Evolutionary conservation across 2,113 vertebrate genomes (phyloP).

Genomic region (Taxidea taxus): DNA sequence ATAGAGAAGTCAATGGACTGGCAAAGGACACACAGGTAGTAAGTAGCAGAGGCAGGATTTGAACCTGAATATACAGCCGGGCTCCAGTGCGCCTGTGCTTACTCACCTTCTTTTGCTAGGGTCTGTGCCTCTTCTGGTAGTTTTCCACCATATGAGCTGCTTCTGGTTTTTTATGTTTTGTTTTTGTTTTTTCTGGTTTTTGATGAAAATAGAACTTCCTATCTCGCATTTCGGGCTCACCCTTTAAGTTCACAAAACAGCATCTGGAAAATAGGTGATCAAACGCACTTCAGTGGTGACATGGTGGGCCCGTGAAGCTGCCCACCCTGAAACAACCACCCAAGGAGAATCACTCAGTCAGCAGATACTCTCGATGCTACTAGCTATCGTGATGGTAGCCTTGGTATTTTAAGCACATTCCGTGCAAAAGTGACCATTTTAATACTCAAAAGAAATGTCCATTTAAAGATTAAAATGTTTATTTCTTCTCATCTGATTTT

Average conservation of each 20-base stretch:
- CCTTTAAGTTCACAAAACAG: background rate
- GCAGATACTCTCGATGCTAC: background rate
- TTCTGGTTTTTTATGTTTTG: background rate
- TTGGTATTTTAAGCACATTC: background rate
- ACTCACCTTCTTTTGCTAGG: background rate
- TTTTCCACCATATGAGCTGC: background rate
- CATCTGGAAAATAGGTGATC: background rate
- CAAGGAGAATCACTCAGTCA: rapidly evolving
- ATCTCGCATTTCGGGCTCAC: background rate
- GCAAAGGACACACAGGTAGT: background rate
- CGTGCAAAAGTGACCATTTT: background rate
- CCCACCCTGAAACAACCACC: background rate
- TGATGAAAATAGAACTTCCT: background rate
- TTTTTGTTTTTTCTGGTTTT: background rate
- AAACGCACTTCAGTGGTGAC: background rate
- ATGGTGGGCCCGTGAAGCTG: background rate
- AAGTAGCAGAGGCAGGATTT: background rate
- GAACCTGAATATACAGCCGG: background rate
- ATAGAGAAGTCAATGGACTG: background rate
- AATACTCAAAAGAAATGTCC: background rate
- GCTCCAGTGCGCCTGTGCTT: background rate
- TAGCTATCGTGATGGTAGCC: background rate
- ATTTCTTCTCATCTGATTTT: background rate
- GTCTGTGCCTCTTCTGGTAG: background rate
- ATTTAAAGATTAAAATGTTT: background rate